Evolutionary conservation across 2,797 vertebrate species (phyloP).

Genomic region (Florisuga fusca): DNA sequence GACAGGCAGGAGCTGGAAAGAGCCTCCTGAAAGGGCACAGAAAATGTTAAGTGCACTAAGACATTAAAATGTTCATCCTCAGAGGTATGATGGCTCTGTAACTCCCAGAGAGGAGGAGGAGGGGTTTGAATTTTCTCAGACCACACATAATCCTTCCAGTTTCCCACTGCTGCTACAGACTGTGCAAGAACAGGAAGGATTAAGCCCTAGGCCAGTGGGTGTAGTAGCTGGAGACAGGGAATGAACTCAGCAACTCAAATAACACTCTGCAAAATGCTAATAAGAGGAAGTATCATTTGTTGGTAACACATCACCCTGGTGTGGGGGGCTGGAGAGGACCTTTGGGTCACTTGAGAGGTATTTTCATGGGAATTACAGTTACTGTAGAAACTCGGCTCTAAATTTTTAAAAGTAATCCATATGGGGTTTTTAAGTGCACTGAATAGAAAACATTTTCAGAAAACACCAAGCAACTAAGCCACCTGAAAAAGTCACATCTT

Average conservation of each 20-base stretch:
- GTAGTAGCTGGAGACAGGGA: neutral
- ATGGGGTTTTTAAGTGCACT: neutral
- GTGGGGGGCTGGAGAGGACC: neutral
- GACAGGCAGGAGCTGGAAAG: neutral
- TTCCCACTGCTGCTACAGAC: neutral
- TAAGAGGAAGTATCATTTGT: neutral
- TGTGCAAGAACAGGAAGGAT: neutral
- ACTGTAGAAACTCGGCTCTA: neutral
- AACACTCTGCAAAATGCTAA: neutral
- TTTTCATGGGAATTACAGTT: neutral
- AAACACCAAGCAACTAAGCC: fast-evolving
- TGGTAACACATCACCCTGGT: fast-evolving
- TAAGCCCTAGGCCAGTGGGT: neutral
- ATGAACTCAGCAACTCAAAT: neutral
- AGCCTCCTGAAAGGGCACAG: neutral
- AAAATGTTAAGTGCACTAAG: neutral
- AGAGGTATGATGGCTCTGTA: neutral
- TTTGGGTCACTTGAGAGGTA: neutral
- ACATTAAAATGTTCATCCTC: neutral
- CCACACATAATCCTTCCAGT: neutral
- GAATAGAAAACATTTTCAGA: neutral
- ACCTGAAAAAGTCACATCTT: neutral
- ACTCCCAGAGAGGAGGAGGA: neutral
- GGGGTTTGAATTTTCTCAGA: neutral
- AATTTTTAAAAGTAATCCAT: neutral